Percentiles rank a stretch among this genome's conserved stretches.
These are phyloP conservation scores for Danio choprae DNA, from an alignment of 2,797 vertebrate genomes.

Conservation along the genomic window DNA sequence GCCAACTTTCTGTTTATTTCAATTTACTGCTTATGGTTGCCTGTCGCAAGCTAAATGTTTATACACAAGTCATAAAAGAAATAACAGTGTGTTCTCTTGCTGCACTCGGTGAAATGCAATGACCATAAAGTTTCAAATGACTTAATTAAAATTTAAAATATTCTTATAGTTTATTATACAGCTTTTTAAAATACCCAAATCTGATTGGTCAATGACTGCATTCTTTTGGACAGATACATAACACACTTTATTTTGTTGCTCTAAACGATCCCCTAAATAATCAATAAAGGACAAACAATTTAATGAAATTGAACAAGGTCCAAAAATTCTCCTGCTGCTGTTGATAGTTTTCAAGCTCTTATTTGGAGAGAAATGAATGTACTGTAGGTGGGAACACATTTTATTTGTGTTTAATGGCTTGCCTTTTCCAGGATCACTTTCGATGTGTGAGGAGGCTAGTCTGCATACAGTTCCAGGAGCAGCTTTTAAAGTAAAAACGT, in stretches of 20 bases:
- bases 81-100: neutral
- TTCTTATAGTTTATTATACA: neutral
- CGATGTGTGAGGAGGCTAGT: conserved; percentile 62
- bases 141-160: neutral
- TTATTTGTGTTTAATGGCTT: conserved; percentile 21
- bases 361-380: neutral
- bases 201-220: neutral
- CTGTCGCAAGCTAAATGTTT: neutral
- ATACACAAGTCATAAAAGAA: conserved; percentile 4
- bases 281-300: neutral
- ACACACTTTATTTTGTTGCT: neutral
- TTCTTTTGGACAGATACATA: neutral
- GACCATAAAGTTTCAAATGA: neutral
- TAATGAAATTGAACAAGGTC: neutral
- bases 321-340: neutral
- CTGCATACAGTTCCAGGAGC: conserved; percentile 67
- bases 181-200: neutral
- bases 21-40: neutral
- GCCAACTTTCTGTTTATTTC: conserved; percentile 1
- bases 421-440: conserved; percentile 68
- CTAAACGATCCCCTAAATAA: neutral
- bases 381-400: neutral
- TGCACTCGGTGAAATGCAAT: conserved; percentile 2
- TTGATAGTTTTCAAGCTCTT: neutral
- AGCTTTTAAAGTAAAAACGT: conserved; percentile 80